These are phyloP conservation scores for Cotesia congregata DNA, from an alignment of 2,888 invertebrate genomes.

Conservation along the genomic window DNA sequence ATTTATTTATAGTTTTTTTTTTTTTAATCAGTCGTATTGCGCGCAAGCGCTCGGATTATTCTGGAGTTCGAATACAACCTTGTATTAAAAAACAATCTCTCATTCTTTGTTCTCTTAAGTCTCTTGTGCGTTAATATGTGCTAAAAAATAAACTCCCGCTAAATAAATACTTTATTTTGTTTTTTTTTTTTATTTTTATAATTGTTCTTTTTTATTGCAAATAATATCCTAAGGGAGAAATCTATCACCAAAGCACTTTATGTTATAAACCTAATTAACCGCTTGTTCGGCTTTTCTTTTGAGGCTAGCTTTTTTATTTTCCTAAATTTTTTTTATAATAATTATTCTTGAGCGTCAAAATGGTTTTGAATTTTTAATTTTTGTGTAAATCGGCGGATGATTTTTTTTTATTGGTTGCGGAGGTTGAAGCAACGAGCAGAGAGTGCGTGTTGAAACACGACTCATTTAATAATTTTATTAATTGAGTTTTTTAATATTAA, in stretches of 20 bases:
- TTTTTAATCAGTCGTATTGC: slow-evolving; percentile 31
- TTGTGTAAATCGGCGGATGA: too few species aligned
- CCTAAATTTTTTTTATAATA: too few species aligned
- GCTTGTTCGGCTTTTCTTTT: background rate
- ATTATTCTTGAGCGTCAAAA: too few species aligned
- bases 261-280: background rate
- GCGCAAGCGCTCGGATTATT: slow-evolving; percentile 34
- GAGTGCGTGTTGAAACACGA: too few species aligned
- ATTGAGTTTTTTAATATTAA: too few species aligned
- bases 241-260: slow-evolving; percentile 1
- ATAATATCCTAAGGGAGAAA: background rate
- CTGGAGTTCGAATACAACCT: slow-evolving; percentile 46
- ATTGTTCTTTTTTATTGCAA: background rate
- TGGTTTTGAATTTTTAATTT: too few species aligned
- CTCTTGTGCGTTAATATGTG: slow-evolving; percentile 11
- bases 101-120: slow-evolving; percentile 21
- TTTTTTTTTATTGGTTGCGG: too few species aligned
- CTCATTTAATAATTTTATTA: too few species aligned
- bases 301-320: too few species aligned
- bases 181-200: background rate
- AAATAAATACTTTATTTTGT: background rate
- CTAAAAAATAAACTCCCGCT: background rate
- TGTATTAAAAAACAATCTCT: slow-evolving; percentile 35
- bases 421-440: too few species aligned
- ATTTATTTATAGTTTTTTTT: slow-evolving; percentile 20